Conservation (phyloP, 1,140 invertebrate genomes). For the Chlorops oryzae region DNA sequence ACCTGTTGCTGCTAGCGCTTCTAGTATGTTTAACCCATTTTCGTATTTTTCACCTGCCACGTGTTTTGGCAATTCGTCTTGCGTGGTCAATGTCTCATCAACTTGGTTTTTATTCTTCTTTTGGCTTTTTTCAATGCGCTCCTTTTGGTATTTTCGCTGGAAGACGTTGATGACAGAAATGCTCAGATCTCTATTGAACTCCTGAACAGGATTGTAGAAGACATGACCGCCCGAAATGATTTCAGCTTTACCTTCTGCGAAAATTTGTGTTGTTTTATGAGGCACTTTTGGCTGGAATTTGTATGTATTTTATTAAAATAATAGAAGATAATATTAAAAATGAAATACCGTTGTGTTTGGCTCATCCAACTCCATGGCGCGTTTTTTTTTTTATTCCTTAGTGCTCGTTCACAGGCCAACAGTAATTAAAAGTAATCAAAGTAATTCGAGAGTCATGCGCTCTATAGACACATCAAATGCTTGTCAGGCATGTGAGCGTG, state of each 20-base stretch:
- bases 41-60: conserved; percentile 39
- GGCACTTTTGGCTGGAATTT: background rate
- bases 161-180: conserved; percentile 59
- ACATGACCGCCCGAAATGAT: conserved; percentile 56
- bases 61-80: conserved; percentile 10
- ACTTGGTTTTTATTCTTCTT: conserved; percentile 23
- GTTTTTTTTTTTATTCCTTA: too few relatives aligned
- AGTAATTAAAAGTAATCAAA: too few relatives aligned
- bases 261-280: conserved; percentile 26
- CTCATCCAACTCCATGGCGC: too few relatives aligned
- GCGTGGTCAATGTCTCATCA: background rate
- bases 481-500: too few relatives aligned
- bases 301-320: too few relatives aligned
- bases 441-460: too few relatives aligned
- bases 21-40: conserved; percentile 69
- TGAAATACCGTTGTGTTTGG: too few relatives aligned
- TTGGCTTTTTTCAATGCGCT: conserved; percentile 24
- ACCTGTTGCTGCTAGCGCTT: conserved; percentile 86
- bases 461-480: too few relatives aligned
- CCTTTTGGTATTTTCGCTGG: conserved; percentile 48
- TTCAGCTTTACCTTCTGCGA: conserved; percentile 34
- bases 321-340: too few relatives aligned
- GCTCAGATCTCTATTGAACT: conserved; percentile 94
- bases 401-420: too few relatives aligned
- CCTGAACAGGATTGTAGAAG: conserved; percentile 97